A percentile compares a stretch with the other conserved stretches of the same genome.
These are phyloP conservation scores for Trididemnum nubilum DNA, from an alignment of 23 tunicate genomes.

Conservation along the genomic window DNA sequence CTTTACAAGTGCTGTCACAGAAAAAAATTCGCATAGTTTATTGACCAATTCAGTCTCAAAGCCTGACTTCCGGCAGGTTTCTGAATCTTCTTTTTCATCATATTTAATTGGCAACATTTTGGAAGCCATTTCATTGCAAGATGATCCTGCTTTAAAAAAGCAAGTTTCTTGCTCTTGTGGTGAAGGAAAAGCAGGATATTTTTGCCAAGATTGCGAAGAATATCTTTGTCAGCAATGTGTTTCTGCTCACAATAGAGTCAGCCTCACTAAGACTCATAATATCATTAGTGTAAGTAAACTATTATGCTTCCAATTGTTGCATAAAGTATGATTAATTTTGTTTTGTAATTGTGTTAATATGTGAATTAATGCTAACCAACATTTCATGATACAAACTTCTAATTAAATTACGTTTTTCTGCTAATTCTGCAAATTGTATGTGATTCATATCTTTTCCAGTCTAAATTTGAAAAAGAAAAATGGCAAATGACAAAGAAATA, in stretches of 20 bases:
- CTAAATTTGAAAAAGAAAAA: too few relatives aligned
- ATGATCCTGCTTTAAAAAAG: constrained; percentile 25
- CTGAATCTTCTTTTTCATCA: constrained; percentile 28
- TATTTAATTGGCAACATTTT: constrained; percentile 48
- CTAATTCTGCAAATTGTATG: too few relatives aligned
- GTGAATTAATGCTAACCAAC: too few relatives aligned
- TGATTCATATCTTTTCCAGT: too few relatives aligned
- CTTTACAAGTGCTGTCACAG: background rate
- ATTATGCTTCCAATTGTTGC: background rate
- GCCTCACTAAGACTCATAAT: constrained; percentile 68
- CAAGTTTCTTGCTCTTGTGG: constrained; percentile 53
- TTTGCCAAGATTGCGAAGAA: constrained; percentile 67
- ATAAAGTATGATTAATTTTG: background rate
- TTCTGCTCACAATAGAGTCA: constrained; percentile 81
- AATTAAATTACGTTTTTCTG: too few relatives aligned
- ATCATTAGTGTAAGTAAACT: constrained; percentile 45
- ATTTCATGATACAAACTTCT: too few relatives aligned
- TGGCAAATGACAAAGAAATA: too few relatives aligned
- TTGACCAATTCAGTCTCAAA: background rate
- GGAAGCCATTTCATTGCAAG: constrained; percentile 51
- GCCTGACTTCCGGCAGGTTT: background rate
- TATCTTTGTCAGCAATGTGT: constrained; percentile 78
- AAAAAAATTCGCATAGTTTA: background rate
- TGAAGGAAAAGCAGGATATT: constrained; percentile 66
- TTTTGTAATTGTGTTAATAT: too few relatives aligned